Percentiles rank a stretch among this genome's conserved stretches.
Conservation (phyloP, 2,797 vertebrate species). For the Sebastes goodei region DNA sequence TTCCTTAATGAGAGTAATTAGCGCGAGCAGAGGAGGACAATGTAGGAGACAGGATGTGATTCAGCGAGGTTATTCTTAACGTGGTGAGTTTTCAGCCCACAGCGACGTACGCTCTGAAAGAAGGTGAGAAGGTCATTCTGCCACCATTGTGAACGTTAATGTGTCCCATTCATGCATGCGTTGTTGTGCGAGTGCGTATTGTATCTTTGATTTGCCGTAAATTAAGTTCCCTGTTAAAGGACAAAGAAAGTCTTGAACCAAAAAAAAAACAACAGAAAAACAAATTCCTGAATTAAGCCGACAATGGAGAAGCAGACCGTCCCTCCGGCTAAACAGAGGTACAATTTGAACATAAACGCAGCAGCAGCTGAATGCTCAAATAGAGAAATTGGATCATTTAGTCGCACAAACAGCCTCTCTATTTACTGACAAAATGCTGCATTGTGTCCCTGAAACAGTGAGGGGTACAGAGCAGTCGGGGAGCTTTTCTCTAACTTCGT, state of each 20-base stretch:
- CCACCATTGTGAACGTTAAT: not conserved
- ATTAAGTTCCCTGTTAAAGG: constrained; percentile 13
- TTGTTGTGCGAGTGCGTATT: not conserved
- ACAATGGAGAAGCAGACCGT: constrained; percentile 3
- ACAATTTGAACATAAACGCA: constrained; percentile 6
- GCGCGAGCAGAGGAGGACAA: not conserved
- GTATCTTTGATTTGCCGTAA: not conserved
- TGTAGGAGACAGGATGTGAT: not conserved
- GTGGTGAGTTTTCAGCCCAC: not conserved
- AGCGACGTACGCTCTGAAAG: not conserved
- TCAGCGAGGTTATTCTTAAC: constrained; percentile 6
- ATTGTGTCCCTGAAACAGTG: constrained; percentile 50
- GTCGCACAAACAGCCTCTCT: constrained; percentile 40
- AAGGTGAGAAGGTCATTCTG: not conserved
- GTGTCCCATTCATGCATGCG: not conserved
- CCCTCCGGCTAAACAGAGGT: not conserved
- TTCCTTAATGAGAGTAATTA: constrained; percentile 30
- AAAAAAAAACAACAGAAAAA: not conserved
- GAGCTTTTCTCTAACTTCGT: constrained; percentile 20
- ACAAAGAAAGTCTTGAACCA: constrained; percentile 34
- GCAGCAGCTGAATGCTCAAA: constrained; percentile 22
- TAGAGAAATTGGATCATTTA: constrained; percentile 35
- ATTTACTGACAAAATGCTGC: constrained; percentile 41
- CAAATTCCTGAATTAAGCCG: constrained; percentile 27
- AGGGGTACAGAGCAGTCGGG: constrained; percentile 13